Conservation (phyloP, 2,888 invertebrate genomes). For the Himalopsyche japonica region DNA sequence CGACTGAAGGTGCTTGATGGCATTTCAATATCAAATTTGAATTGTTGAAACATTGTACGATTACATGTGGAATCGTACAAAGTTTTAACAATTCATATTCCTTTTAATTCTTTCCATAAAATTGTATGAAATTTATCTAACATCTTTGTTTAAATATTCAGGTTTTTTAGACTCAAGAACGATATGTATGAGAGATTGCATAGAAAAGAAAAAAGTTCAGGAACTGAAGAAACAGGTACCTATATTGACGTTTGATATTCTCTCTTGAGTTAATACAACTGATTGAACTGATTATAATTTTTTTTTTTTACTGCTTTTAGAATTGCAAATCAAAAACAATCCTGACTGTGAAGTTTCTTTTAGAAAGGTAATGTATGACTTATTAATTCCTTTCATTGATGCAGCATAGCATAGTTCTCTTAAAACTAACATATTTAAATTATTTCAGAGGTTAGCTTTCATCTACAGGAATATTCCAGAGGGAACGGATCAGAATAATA, state of each 20-base stretch:
- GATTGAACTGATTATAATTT: neutral
- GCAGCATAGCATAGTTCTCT: neutral
- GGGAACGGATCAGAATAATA: neutral
- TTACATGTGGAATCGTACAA: no score
- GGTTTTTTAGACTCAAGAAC: conserved; percentile 45
- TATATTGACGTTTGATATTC: neutral
- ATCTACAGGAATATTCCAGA: neutral
- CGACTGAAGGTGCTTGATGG: no score
- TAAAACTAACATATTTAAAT: neutral
- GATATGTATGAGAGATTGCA: conserved; percentile 38
- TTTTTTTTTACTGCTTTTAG: neutral
- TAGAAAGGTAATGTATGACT: neutral
- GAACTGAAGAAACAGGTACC: neutral
- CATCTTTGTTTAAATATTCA: conserved; percentile 29
- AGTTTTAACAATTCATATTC: no score
- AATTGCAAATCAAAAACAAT: neutral
- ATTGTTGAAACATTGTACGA: no score
- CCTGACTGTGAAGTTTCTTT: neutral
- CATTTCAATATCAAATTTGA: no score
- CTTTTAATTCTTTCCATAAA: no score
- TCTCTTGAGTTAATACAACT: neutral
- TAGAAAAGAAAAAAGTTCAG: neutral
- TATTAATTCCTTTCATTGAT: neutral
- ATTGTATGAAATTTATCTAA: neutral
- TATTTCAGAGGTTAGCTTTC: conserved; percentile 2